Percentiles rank a stretch among this genome's conserved stretches.
phyloP scores from a whole-genome alignment of 2,888 invertebrate species.

The Glyphotaelius pellucidus region DNA sequence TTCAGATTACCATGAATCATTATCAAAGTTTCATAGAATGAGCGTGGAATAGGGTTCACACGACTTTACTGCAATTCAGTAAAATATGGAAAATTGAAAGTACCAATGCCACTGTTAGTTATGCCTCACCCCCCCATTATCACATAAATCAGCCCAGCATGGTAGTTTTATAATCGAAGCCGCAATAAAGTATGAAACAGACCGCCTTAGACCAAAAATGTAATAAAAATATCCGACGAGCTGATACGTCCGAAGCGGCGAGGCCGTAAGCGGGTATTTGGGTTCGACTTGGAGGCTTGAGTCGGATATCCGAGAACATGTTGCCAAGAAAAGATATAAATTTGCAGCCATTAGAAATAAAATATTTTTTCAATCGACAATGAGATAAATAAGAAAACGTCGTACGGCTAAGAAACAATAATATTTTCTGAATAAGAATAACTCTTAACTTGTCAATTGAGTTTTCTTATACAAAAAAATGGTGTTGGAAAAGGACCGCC shows the following conservation, averaged over 20 bases:
- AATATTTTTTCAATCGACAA: not conserved
- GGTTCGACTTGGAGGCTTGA: not conserved
- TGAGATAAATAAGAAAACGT: not conserved
- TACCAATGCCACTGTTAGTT: not conserved
- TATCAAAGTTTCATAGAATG: too few relatives aligned
- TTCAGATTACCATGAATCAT: too few relatives aligned
- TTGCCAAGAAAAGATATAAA: not conserved
- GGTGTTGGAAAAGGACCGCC: too few relatives aligned
- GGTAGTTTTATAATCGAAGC: not conserved
- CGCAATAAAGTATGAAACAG: slow-evolving; percentile 8
- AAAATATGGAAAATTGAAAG: not conserved
- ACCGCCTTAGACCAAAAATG: not conserved
- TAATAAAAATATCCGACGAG: not conserved
- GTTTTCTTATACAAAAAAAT: too few relatives aligned
- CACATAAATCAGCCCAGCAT: not conserved
- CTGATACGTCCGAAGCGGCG: not conserved
- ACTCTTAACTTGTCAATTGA: not conserved
- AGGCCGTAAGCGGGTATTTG: not conserved
- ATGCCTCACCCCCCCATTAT: not conserved
- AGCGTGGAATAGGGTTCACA: too few relatives aligned
- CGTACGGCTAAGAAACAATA: not conserved
- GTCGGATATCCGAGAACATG: not conserved
- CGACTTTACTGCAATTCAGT: not conserved
- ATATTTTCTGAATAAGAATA: not conserved
- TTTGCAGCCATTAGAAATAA: not conserved